phyloP scores from a whole-genome alignment of 2,797 vertebrate genomes.

The Fringilla coelebs region DNA sequence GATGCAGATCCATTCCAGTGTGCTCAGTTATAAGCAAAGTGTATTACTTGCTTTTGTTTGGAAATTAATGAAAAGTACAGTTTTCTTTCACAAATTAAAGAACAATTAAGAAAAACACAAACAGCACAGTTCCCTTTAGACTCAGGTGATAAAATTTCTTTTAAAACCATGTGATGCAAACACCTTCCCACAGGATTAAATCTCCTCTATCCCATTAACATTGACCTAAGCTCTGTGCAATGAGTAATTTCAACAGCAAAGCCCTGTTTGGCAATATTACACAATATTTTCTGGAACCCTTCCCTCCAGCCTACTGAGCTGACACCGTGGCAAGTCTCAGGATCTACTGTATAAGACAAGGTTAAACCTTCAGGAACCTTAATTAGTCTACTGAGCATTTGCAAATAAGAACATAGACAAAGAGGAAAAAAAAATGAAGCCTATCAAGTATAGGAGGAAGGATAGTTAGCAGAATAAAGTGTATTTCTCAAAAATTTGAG shows the following conservation, averaged over 20 bases:
- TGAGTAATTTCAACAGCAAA: neutral
- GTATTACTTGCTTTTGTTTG: neutral
- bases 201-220: neutral
- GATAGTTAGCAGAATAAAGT: accelerated
- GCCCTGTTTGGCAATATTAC: neutral
- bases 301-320: neutral
- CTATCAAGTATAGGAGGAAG: neutral
- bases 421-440: neutral
- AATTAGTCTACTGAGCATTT: neutral
- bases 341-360: neutral
- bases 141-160: neutral
- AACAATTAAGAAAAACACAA: neutral
- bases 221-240: neutral
- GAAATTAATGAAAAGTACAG: neutral
- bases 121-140: neutral
- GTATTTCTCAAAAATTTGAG: neutral
- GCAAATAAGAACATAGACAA: neutral
- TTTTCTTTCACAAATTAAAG: neutral
- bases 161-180: neutral
- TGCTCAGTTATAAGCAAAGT: neutral
- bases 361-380: neutral
- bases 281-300: neutral
- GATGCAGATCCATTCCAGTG: neutral
- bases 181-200: neutral
- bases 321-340: neutral